Conservation (phyloP, 2,113 vertebrate genomes). For the Myrmecobius fasciatus region DNA sequence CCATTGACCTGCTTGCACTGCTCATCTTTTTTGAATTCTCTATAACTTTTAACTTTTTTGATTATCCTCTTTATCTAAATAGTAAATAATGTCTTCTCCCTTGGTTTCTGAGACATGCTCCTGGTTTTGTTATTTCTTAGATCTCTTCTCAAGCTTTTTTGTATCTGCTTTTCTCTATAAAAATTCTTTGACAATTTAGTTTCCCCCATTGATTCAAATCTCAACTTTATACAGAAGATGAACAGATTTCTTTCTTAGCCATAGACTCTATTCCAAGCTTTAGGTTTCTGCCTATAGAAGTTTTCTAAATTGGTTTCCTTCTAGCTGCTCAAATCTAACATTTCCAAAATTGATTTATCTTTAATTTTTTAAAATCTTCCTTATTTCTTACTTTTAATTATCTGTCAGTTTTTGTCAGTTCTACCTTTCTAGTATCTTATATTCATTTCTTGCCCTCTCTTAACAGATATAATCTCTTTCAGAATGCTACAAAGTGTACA, state of each 20-base stretch:
- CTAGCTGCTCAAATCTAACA: background rate
- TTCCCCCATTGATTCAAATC: background rate
- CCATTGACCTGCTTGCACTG: too few relatives aligned
- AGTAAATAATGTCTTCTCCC: background rate
- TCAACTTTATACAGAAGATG: background rate
- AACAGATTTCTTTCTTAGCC: background rate
- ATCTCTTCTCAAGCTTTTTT: too few relatives aligned
- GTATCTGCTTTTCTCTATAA: background rate
- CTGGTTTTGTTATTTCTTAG: too few relatives aligned
- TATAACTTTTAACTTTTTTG: background rate
- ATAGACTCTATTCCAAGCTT: background rate
- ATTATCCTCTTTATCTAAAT: background rate
- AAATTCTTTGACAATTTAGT: background rate
- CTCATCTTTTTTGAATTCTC: too few relatives aligned
- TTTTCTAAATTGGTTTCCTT: background rate
- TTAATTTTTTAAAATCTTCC: background rate
- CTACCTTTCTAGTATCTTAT: too few relatives aligned
- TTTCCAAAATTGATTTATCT: background rate
- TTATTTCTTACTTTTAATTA: background rate
- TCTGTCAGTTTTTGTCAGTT: too few relatives aligned
- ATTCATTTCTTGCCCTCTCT: background rate
- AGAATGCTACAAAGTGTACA: background rate
- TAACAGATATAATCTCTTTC: background rate
- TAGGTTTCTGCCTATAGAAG: background rate
- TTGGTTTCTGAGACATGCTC: background rate